These are phyloP conservation scores for Scaptomyza tumidula DNA, from an alignment of 2,888 invertebrate species.

Conservation along the genomic window DNA sequence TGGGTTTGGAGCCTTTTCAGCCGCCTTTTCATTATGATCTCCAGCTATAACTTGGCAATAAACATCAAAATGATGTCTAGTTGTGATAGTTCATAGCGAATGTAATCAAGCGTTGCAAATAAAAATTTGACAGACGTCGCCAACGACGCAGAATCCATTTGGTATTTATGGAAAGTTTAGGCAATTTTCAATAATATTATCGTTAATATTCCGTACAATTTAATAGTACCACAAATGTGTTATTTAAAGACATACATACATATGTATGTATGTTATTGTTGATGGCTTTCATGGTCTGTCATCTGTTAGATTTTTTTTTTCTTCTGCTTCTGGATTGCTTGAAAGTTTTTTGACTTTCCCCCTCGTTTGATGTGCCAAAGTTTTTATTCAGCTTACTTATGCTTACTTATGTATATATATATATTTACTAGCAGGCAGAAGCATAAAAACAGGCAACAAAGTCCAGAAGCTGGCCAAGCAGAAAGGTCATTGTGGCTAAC, in stretches of 20 bases:
- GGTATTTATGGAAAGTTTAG: conserved; percentile 38
- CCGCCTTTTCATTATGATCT: conserved; percentile 25
- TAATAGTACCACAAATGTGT: conserved; percentile 48
- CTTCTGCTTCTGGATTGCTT: conserved; percentile 7
- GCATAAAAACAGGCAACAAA: neutral
- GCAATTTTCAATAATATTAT: conserved; percentile 38
- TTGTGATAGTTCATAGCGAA: neutral
- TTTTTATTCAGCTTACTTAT: conserved; percentile 7
- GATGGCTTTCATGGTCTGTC: conserved; percentile 34
- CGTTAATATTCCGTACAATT: conserved; percentile 37
- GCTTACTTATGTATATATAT: neutral
- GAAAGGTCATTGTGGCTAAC: conserved; percentile 60
- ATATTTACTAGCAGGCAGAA: neutral
- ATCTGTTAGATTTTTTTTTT: conserved; percentile 16
- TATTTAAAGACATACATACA: conserved; percentile 45
- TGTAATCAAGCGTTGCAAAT: conserved; percentile 4
- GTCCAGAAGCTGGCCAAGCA: conserved; percentile 34
- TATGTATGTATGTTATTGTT: conserved; percentile 31
- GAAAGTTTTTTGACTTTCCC: conserved; percentile 15
- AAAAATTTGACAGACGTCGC: conserved; percentile 55
- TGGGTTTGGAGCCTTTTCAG: neutral
- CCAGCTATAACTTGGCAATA: conserved; percentile 40
- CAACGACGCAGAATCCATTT: conserved; percentile 31
- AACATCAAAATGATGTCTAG: conserved; percentile 55
- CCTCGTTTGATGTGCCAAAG: neutral